phyloP scores from a whole-genome alignment of 2,888 invertebrate genomes.

The Amphipyra tragopoginis region DNA sequence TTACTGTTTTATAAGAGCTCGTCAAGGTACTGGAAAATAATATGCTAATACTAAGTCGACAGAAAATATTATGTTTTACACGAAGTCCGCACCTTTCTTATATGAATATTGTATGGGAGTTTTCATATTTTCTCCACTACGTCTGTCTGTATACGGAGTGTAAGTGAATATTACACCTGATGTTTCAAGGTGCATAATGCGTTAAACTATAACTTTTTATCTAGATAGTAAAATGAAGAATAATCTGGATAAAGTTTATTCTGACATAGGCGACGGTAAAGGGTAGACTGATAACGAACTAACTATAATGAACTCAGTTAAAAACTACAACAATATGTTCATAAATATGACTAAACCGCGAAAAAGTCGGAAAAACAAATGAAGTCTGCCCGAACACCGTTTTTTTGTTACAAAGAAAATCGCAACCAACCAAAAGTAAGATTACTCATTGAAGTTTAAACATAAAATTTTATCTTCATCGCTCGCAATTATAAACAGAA shows the following conservation, averaged over 20 bases:
- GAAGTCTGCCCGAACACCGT: conserved; percentile 2
- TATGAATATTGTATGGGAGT: conserved; percentile 15
- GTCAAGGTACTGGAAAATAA: conserved; percentile 6
- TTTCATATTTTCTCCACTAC: conserved; percentile 6
- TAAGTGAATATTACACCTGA: neutral
- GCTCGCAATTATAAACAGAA: conserved; percentile 51
- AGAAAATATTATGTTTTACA: conserved; percentile 4
- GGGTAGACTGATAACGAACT: neutral
- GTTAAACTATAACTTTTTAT: too few relatives aligned
- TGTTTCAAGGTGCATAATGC: neutral
- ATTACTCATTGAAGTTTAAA: conserved; percentile 49
- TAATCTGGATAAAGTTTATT: too few relatives aligned
- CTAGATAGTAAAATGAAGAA: neutral
- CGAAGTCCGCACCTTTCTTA: conserved; percentile 15
- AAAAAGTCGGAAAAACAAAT: too few relatives aligned
- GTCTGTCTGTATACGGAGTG: neutral
- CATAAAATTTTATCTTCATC: conserved; percentile 46
- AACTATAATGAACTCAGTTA: neutral
- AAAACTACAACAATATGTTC: too few relatives aligned
- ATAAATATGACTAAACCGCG: conserved; percentile 17
- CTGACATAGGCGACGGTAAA: too few relatives aligned
- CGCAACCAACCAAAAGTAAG: conserved; percentile 12
- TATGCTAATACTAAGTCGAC: conserved; percentile 8
- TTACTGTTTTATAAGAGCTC: conserved; percentile 8
- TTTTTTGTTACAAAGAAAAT: conserved; percentile 32